A percentile compares a stretch with the other conserved stretches of the same genome.
Evolutionary conservation across 2,113 vertebrate genomes (phyloP).

Genomic region (Myotis brandtii): DNA sequence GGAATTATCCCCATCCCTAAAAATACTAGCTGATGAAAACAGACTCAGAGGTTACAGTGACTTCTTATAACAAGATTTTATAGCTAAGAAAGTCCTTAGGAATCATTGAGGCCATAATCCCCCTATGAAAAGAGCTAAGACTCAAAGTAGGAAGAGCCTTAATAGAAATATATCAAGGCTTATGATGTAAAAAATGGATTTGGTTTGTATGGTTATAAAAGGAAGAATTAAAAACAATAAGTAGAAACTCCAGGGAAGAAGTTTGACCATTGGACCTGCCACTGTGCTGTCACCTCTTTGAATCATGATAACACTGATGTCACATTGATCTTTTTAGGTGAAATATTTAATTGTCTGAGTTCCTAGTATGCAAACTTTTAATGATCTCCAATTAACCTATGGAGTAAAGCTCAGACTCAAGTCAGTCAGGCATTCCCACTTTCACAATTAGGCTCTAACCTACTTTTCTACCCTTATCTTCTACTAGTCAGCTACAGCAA

Average conservation of each 20-base stretch:
- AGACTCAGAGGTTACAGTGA: not conserved
- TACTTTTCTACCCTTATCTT: not conserved
- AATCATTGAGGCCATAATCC: not conserved
- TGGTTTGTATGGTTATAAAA: not conserved
- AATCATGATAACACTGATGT: not conserved
- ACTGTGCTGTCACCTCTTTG: not conserved
- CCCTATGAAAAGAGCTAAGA: not conserved
- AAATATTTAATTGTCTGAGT: constrained; percentile 41
- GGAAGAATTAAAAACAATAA: not conserved
- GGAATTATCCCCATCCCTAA: not conserved
- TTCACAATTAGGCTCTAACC: not conserved
- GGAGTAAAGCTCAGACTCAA: constrained; percentile 38
- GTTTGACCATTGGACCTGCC: not conserved
- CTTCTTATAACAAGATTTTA: not conserved
- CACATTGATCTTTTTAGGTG: not conserved
- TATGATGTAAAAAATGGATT: not conserved
- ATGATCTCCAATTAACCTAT: not conserved
- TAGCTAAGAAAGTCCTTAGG: not conserved
- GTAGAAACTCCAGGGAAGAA: not conserved
- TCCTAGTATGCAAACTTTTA: constrained; percentile 13
- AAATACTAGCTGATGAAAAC: not conserved
- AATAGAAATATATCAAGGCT: not conserved
- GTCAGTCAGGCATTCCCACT: not conserved
- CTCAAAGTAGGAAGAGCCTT: not conserved
- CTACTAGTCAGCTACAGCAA: not conserved